Evolutionary conservation across 2,113 vertebrate genomes (phyloP), one percentile per base, ranked within the genome.

Genomic region (Lophochroa leadbeateri): DNA sequence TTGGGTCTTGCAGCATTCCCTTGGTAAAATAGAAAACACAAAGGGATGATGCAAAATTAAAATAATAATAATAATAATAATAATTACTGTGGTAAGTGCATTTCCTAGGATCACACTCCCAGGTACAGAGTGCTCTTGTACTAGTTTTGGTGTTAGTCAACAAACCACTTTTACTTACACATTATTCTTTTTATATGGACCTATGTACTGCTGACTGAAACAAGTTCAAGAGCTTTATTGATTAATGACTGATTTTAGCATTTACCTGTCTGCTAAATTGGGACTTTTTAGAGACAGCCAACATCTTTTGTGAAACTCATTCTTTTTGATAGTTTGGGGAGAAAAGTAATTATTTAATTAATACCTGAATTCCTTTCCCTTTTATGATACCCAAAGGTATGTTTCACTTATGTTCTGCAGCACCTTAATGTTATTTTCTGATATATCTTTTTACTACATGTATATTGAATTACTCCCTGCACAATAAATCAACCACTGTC

Each of bases 291-390:
- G 21, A 82, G 37, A 69, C 7, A 65, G 41, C 23, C 76, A 72
- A 72, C 19, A 55, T 80, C 28, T 82, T 82, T 61, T 43, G 53
- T 53, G 43, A 88, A 94, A 67, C 41, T 87, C 69, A 64, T 86
- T 89, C 33, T 49, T 95, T 81, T 63, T 86, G 28, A 80, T 79
- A 49, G 68, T 82, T 83, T 3, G 2, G 9, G 17, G 33, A 87
- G 76, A 92, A 96, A 97, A 86, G 63, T 46, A 94, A 94, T 92
- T 92, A 85, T 90, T 94, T 95, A 85, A 88, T 93, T 96, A 96
- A 80, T 68, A 91, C 46, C 65, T 83, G 31, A 80, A 69, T 90
- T 80, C 39, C 31, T 80, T 92, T 39, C 5, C 18, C 18, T 84
- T 88, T 88, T 78, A 88, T 13, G 52, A 77, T 68, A 78, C 90